Evolutionary conservation across 2,113 vertebrate species (phyloP).

Genomic region (Indri indri): DNA sequence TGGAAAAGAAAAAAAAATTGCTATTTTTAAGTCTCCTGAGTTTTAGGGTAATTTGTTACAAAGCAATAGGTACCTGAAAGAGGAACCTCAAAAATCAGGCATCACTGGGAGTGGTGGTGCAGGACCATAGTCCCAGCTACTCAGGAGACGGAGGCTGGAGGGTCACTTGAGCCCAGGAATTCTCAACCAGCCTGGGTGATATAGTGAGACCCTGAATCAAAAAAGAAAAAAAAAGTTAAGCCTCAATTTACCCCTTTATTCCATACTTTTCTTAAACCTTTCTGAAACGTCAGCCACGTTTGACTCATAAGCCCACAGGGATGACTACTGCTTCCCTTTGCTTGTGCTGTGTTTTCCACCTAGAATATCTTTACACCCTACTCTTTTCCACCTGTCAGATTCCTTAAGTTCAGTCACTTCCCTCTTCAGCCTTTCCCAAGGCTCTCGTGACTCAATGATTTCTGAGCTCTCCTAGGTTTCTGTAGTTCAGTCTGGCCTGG

Average conservation of each 20-base stretch:
- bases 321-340: neutral
- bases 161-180: too few relatives aligned
- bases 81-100: neutral
- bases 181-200: too few relatives aligned
- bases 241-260: neutral
- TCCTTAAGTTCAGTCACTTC: neutral
- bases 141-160: too few relatives aligned
- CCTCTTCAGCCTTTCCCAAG: neutral
- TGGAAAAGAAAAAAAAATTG: neutral
- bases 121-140: too few relatives aligned
- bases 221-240: too few relatives aligned
- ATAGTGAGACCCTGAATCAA: too few relatives aligned
- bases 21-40: neutral
- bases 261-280: neutral
- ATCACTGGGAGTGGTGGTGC: neutral
- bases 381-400: neutral
- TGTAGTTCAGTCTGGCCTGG: neutral
- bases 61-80: neutral
- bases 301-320: neutral
- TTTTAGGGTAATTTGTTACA: neutral
- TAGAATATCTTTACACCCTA: neutral
- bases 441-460: neutral
- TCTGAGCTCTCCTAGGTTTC: too few relatives aligned
- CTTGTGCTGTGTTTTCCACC: neutral
- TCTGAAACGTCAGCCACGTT: neutral